Evolutionary conservation across 2,113 vertebrate genomes (phyloP).

Genomic region (Clupea harengus): DNA sequence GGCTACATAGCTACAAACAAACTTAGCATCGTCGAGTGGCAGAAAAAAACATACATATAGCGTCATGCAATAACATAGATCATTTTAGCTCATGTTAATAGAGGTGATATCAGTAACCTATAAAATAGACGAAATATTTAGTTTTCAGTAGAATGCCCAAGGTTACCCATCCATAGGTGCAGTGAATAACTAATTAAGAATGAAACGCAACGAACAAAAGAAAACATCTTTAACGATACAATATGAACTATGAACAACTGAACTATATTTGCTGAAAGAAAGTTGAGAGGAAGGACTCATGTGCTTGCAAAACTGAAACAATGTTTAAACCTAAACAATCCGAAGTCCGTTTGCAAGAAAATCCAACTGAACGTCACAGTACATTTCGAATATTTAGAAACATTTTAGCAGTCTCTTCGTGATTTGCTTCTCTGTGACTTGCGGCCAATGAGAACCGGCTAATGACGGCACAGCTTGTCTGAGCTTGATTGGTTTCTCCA

Average conservation of each 20-base stretch:
- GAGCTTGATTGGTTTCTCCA: background rate
- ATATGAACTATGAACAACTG: too few species aligned
- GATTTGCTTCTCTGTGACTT: background rate
- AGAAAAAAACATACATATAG: background rate
- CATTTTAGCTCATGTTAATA: background rate
- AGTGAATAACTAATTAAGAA: background rate
- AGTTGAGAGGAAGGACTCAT: background rate
- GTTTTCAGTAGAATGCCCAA: background rate
- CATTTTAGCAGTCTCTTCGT: background rate
- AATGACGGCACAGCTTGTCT: slow-evolving; percentile 11
- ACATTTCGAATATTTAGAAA: background rate
- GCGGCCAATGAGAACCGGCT: background rate
- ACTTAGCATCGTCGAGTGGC: background rate
- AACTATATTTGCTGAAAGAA: background rate
- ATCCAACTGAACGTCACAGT: background rate
- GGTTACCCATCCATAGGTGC: background rate
- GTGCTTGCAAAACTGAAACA: background rate
- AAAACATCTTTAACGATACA: background rate
- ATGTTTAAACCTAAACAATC: background rate
- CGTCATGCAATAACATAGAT: background rate
- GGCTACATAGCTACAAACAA: background rate
- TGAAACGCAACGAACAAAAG: background rate
- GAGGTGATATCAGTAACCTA: background rate
- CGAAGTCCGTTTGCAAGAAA: background rate
- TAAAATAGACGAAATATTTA: background rate